A percentile compares a stretch with the other conserved stretches of the same genome.
Evolutionary conservation across 2,113 vertebrate genomes (phyloP).

Genomic region (Cyrtonyx montezumae): DNA sequence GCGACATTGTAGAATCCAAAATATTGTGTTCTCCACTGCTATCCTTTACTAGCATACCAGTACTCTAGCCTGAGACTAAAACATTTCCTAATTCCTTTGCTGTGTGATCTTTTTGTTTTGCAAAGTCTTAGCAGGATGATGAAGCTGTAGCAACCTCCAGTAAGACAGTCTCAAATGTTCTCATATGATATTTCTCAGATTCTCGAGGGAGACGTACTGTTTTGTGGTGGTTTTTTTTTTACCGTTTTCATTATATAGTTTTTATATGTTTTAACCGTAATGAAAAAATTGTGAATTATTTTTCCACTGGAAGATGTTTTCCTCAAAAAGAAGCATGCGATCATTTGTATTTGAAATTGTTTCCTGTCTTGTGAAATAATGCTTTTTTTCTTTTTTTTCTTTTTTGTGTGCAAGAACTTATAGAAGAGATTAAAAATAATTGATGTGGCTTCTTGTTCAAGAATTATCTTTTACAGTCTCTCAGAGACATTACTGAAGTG

Average conservation of each 20-base stretch:
- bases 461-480: not conserved
- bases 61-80: not conserved
- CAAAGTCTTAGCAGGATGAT: not conserved
- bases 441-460: not conserved
- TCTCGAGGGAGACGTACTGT: not conserved
- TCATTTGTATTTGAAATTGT: not conserved
- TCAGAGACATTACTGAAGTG: not conserved
- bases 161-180: not conserved
- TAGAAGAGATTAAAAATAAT: not conserved
- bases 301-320: not conserved
- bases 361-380: not conserved
- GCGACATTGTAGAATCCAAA: not conserved
- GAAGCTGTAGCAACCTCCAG: not conserved
- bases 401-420: not conserved
- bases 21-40: rapidly evolving
- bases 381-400: not conserved
- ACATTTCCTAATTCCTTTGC: not conserved
- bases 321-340: not conserved
- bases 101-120: not conserved
- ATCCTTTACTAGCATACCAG: not conserved
- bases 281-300: conserved; percentile 25
- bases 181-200: not conserved
- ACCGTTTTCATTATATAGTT: not conserved
- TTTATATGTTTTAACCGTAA: not conserved
- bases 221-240: not conserved